Percentiles rank a stretch among this genome's conserved stretches.
Conservation (phyloP, 2,113 vertebrate species). For the Melanerpes aurifrons region DNA sequence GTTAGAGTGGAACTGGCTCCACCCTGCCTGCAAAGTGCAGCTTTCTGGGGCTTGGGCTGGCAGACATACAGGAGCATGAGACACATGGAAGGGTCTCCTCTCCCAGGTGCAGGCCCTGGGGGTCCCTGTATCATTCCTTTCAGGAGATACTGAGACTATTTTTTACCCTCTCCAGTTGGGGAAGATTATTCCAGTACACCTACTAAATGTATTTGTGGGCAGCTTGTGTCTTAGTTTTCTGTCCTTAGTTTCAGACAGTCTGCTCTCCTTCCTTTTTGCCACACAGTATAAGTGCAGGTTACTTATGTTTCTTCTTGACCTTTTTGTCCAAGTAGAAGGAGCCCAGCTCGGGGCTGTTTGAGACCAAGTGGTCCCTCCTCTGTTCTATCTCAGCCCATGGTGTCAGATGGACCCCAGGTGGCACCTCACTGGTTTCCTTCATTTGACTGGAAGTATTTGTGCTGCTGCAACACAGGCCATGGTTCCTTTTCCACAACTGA, state of each 20-base stretch:
- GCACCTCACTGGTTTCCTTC: neutral
- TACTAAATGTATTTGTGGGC: neutral
- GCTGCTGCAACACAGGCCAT: neutral
- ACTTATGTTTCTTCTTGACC: neutral
- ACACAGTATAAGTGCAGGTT: neutral
- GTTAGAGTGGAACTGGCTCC: neutral
- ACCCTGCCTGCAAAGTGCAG: neutral
- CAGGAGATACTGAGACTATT: neutral
- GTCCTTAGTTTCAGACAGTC: neutral
- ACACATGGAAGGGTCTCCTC: neutral
- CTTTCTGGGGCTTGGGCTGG: neutral
- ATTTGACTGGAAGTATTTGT: neutral
- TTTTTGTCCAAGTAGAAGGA: neutral
- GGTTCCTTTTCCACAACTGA: neutral
- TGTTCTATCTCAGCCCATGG: neutral
- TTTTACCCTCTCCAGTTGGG: too few species aligned
- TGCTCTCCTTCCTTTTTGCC: neutral
- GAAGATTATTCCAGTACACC: neutral
- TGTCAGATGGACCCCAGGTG: neutral
- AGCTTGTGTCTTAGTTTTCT: neutral
- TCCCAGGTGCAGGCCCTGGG: neutral
- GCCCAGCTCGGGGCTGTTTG: neutral
- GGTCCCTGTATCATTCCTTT: neutral
- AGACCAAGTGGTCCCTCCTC: neutral
- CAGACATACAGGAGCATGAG: accelerated